Base-by-base conservation (phyloP, 2,797 vertebrate species). In the Rhabdophis nuchalis region DNA sequence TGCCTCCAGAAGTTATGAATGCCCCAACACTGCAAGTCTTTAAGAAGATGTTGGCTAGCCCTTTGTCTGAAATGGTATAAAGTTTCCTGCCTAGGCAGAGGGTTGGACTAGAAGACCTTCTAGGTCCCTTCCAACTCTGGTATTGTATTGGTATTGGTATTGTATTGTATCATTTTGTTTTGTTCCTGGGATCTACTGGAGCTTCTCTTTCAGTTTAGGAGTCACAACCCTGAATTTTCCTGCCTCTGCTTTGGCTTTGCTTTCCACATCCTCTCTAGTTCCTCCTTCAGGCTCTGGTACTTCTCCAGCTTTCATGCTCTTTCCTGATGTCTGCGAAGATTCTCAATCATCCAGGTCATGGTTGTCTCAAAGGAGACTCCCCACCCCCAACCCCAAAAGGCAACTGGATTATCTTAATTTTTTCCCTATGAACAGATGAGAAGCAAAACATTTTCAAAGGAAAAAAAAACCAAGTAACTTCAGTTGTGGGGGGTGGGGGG, bases 401-500 rank as follows among this genome's bases (percentile, higher is more conserved):
- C 16, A 72, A 36, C 14, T 18, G 16, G 64, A 7, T 36, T 72
- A 18, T 18, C n/a, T 72, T 72, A 72, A 3, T 72, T 72, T 72
- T 36, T 72, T 72, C 64, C 64, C 14, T 18, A 18, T 8, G 14
- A 72, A 72, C 32, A 72, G 14, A 72, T 72, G 64, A 72, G 6
- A 72, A 36, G n/a, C 14, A 32, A 64, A 64, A 64, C 0, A 1
- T 72, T 72, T 72, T 72, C 64, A 36, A 72, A 18, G n/a, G 61
- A 3, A 68, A 68, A 68, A 68, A 32, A 68, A 3, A 2, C 13
- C 29, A 68, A 68, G 2, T 5, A 32, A 32, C 13, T 32, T n/a
- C 13, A 16, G 29, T 16, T 36, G n/a, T 6, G 6, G 14, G 14
- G 1, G 58, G 10, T 0, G 3, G 3, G 6, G 7, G 6, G 10